phyloP scores from a whole-genome alignment of 2,113 vertebrate genomes.

The Zosterops borbonicus region DNA sequence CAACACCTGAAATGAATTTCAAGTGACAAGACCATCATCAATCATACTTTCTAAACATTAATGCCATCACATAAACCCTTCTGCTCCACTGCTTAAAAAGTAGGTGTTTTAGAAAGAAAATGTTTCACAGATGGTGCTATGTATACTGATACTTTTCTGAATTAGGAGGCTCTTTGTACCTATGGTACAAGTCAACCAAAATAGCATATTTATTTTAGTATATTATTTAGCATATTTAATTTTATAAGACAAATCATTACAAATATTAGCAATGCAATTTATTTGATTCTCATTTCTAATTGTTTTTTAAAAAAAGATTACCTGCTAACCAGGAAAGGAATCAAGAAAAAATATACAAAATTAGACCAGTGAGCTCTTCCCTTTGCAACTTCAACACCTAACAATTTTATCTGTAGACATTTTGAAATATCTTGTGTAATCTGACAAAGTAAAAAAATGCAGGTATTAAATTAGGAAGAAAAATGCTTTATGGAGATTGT shows the following conservation, averaged over 20 bases:
- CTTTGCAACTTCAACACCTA: background rate
- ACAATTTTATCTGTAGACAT: background rate
- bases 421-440: background rate
- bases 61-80: conserved; percentile 60
- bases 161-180: background rate
- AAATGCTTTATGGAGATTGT: rapidly evolving
- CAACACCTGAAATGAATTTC: conserved; percentile 71
- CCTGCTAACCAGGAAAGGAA: background rate
- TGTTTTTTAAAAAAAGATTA: background rate
- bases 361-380: background rate
- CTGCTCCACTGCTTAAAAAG: conserved; percentile 65
- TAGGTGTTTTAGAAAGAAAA: conserved; percentile 49
- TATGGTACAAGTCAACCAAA: background rate
- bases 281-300: background rate
- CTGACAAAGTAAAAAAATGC: background rate
- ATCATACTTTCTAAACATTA: conserved; percentile 73
- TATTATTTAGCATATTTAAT: background rate
- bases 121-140: background rate
- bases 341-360: background rate
- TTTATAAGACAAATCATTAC: background rate
- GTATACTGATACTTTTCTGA: background rate
- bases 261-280: background rate
- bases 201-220: background rate
- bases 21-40: conserved; percentile 74
- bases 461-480: background rate